Percentiles rank a stretch among this genome's conserved stretches.
Evolutionary conservation across 2,888 invertebrate species (phyloP).

Genomic region (Epsilonema sp.): DNA sequence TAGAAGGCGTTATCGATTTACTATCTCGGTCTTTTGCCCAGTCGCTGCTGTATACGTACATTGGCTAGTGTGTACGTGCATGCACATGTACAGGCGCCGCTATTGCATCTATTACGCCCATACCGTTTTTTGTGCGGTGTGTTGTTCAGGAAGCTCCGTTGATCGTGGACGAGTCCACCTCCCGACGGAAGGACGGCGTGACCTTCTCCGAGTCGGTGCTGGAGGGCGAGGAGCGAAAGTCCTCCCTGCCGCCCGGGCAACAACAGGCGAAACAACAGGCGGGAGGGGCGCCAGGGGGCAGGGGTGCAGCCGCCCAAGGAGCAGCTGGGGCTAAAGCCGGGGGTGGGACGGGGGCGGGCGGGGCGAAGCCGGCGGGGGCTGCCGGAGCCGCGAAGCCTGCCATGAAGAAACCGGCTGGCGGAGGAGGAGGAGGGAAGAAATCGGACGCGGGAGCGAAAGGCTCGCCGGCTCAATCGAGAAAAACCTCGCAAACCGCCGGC

Average conservation of each 20-base stretch:
- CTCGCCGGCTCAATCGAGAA: neutral
- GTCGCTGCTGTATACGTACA: too few species aligned
- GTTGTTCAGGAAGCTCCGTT: too few species aligned
- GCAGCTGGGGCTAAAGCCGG: neutral
- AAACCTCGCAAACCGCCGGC: neutral
- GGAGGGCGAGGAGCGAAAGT: neutral
- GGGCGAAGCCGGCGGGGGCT: neutral
- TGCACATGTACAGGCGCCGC: too few species aligned
- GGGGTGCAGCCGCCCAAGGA: too few species aligned
- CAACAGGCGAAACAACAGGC: neutral
- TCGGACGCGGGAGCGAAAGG: neutral
- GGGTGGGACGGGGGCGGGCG: neutral
- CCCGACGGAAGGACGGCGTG: neutral
- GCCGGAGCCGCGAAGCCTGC: neutral
- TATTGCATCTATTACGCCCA: too few species aligned
- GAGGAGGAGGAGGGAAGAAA: neutral
- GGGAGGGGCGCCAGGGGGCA: neutral
- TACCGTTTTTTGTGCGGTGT: too few species aligned
- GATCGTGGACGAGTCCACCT: neutral
- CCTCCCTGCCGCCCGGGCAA: neutral
- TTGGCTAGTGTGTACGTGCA: too few species aligned
- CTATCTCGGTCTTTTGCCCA: too few species aligned
- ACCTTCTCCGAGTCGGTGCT: neutral
- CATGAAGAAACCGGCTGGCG: neutral
- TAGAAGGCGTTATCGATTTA: too few species aligned